Base-by-base conservation (phyloP, 2,888 invertebrate genomes). In the Saturnia pavonia region DNA sequence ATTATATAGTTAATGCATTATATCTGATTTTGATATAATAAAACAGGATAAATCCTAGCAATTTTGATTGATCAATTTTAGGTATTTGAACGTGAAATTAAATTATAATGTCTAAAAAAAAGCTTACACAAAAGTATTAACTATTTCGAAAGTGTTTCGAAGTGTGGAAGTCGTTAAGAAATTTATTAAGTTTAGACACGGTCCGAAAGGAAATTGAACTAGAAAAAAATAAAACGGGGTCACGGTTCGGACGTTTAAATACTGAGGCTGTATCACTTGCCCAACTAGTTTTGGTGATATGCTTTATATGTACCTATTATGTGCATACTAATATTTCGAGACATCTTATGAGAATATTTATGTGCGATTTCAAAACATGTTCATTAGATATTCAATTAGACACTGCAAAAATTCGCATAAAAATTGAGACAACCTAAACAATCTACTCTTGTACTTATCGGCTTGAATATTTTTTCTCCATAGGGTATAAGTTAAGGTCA, bases 131-230 rank as follows among this genome's bases (percentile, higher is more conserved):
- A 27, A 60, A 51, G 14, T 51, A 1, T 1, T 19, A 51, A 22
- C 25, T 57, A 78, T 87, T 88, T 87, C 82, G 86, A 89, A 89
- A 88, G 84, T 86, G 83, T 87, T 86, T 85, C 85, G 80, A 86
- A 86, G 85, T 83, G 82, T 87, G 88, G 86, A 88, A 87, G 87
- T 88, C 85, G 84, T 89, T 85, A 86, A 82, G 77, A 82, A 85
- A 84, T 88, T 86, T 86, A 83, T 82, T 80, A 86, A 85, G 84
- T 83, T 88, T 85, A 84, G 87, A 87, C 87, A 87, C 87, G 87
- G 87, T 83, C 82, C 81, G 80, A 84, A 85, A 89, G 88, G 89
- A 91, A 91, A 91, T 88, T 88, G 87, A 86, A 88, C 85, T 85
- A 88, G 87, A 87, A 87, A 89, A 89, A 81, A 88, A 85, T 82